Evolutionary conservation across 2,888 invertebrate species (phyloP).

Genomic region (Neelides folsomi): DNA sequence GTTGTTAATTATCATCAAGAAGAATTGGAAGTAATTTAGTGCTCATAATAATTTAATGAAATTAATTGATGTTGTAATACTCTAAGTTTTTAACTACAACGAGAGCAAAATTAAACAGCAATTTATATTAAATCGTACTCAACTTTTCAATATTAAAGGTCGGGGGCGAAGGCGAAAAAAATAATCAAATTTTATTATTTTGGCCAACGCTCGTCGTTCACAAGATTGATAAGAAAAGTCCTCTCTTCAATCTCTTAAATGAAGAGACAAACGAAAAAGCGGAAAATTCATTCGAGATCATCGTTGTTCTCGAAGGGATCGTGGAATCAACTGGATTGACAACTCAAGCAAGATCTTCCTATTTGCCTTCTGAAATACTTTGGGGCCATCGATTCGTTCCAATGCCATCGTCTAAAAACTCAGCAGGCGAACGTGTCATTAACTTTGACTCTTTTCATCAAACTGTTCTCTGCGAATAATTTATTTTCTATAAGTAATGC

Average conservation of each 20-base stretch:
- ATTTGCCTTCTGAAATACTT: slow-evolving; percentile 44
- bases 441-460: no score
- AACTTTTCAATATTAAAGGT: slow-evolving; percentile 11
- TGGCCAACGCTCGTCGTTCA: slow-evolving; percentile 97
- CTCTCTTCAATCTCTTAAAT: slow-evolving; percentile 75
- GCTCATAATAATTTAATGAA: not conserved
- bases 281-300: slow-evolving; percentile 57
- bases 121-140: not conserved
- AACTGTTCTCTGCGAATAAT: no score
- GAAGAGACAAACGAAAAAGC: slow-evolving; percentile 62
- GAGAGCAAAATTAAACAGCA: not conserved
- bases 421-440: no score
- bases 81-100: not conserved
- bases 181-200: slow-evolving; percentile 73
- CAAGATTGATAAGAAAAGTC: slow-evolving; percentile 66
- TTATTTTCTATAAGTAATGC: no score
- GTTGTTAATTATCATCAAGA: slow-evolving; percentile 23
- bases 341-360: slow-evolving; percentile 67
- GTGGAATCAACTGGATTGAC: slow-evolving; percentile 70
- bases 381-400: slow-evolving; percentile 14
- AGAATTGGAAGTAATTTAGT: slow-evolving; percentile 19
- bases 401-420: no score
- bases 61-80: not conserved
- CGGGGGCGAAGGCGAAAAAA: slow-evolving; percentile 30
- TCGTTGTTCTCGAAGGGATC: slow-evolving; percentile 76